These are phyloP conservation scores for Callospermophilus lateralis DNA, from an alignment of 2,113 vertebrate genomes.

Conservation along the genomic window DNA sequence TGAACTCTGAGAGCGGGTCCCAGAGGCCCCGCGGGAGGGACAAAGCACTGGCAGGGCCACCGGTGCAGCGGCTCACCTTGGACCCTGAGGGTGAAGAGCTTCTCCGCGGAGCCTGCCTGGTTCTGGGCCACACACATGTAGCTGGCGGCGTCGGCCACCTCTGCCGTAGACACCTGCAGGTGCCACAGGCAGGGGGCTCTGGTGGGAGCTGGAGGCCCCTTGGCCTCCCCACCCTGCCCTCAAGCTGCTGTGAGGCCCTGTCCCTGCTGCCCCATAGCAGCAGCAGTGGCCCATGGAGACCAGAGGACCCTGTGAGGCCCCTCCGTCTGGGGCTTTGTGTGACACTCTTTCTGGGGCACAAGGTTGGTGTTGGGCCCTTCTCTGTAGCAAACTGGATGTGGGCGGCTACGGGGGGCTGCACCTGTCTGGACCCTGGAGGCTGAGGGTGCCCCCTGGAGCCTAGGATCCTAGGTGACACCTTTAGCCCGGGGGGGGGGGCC, in stretches of 20 bases:
- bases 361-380: neutral
- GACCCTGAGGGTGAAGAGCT: constrained; percentile 91
- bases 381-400: neutral
- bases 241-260: accelerated
- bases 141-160: constrained; percentile 89
- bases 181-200: accelerated
- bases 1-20: neutral
- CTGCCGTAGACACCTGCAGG: constrained; percentile 88
- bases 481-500: too few relatives aligned
- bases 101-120: constrained; percentile 91
- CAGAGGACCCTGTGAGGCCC: neutral
- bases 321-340: neutral
- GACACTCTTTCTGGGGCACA: neutral
- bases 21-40: neutral
- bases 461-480: neutral
- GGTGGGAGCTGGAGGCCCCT: neutral
- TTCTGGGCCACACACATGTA: constrained; percentile 94
- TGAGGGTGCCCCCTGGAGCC: neutral
- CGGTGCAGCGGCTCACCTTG: constrained; percentile 88
- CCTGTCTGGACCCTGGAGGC: neutral
- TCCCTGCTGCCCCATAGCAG: too few relatives aligned
- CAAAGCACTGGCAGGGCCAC: accelerated
- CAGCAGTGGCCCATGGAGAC: neutral
- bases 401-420: neutral
- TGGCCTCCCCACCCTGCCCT: neutral